Base-by-base conservation (phyloP, 2,888 invertebrate genomes). In the Geotrupes spiniger region DNA sequence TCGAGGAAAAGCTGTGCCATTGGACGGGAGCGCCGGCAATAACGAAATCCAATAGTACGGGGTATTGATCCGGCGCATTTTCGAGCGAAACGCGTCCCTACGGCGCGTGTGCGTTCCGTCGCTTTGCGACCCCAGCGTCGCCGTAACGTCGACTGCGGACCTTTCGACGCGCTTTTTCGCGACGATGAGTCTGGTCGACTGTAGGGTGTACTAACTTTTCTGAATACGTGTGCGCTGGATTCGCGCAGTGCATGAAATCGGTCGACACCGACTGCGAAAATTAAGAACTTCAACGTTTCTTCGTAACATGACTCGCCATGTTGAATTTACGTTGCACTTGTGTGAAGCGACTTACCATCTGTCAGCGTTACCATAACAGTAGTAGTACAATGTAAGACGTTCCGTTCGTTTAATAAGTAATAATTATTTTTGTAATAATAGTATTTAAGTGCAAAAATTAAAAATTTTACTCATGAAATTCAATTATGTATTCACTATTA, bases 21-120 rank as follows among this genome's bases (percentile, higher is more conserved):
- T 57, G 58, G 56, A 52, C 52, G 49, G 54, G 43, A 49, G 41
- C 41, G 41, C 41, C 46, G 36, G 53, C 59, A 60, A 60, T 60
- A 57, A 60, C 57, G 57, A 58, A 60, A 58, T 57, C 60, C 60
- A 58, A 60, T 60, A 60, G 58, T 54, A 51, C 52, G 51, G 50
- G 50, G 60, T 60, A 60, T 60, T 60, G 60, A 60, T 60, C 60
- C 59, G 46, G 47, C 33, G 41, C 49, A 6, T 47, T 46, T 51
- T 54, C 49, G 37, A 46, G 36, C 41, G 42, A 46, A 26, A 39
- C 15, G 47, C 29, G 33, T 25, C 28, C 27, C 25, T 40, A 25
- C 40, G 33, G 33, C 14, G 33, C 33, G 6, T 12, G 9, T 33
- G 15, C 14, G 33, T 21, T 4, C 6, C 21, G 21, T 6, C 21